Base-by-base conservation (phyloP, 1,140 invertebrate species). In the Cotesia chilonis region DNA sequence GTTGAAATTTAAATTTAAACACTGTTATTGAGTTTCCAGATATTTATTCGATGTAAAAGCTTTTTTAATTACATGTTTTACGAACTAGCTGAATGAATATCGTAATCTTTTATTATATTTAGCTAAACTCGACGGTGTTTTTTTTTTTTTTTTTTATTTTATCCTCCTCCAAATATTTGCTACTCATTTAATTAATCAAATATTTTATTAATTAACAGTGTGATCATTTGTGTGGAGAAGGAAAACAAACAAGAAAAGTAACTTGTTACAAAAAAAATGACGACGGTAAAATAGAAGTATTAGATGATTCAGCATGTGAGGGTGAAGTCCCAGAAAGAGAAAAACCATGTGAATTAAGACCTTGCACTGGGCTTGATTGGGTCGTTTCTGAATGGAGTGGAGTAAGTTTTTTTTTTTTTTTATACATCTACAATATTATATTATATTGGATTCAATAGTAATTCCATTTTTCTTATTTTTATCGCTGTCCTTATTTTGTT, bases 351-450 rank as follows among this genome's bases (percentile, higher is more conserved):
- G 89, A 92, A 72, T 75, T 94, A 38, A 89, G 92, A 57, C 95
- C 96, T 4, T 98, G 96, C 80, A 94, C 95, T 67, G 96, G 96
- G 9, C 91, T 97, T 12, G 96, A 98, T 82, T 98, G 96, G 95
- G 89, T 97, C 38, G 88, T 91, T 0, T 93, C 94, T 4, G 91
- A 93, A 35, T 98, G 96, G 96, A 92, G 91, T 78, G 94, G 95
- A 70, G 96, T 97, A 88, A 92, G 92, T 87, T 65, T 54, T 41
- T 68, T 75, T 66, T 55, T 63, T 4, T 66, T 12, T 12, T 35
- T 12, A 69, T 64, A 36, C 61, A 41, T 75, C 61, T 74, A 70
- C 52, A 72, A n/a, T 38, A 63, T 67, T 59, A 76, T 75, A 28
- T 28, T 28, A 61, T 52, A 68, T 73, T 73, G 52, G 37, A 73